Evolutionary conservation across 2,113 vertebrate species (phyloP).

Genomic region (Corydoras sp.): DNA sequence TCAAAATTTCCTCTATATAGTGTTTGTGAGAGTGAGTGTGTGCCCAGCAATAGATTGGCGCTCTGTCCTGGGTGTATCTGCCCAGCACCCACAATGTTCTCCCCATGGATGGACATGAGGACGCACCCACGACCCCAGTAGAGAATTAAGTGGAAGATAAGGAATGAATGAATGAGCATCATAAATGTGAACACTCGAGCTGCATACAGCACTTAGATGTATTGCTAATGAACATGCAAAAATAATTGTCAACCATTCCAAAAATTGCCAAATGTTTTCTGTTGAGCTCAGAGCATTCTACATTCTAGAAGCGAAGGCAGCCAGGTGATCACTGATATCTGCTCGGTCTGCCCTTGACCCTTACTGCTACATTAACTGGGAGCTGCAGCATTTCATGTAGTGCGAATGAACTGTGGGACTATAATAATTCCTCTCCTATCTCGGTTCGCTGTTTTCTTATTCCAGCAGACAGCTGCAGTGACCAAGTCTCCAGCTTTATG

Average conservation of each 20-base stretch:
- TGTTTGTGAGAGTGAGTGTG: too few species aligned
- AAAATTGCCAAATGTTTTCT: conserved; percentile 11
- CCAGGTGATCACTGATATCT: not conserved
- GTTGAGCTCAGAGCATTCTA: conserved; percentile 1
- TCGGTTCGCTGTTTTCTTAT: conserved; percentile 3
- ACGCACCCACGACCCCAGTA: too few species aligned
- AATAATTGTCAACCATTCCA: not conserved
- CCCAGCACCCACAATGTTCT: too few species aligned
- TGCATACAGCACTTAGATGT: too few species aligned
- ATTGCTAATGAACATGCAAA: not conserved
- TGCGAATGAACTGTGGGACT: not conserved
- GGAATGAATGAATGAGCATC: too few species aligned
- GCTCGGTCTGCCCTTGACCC: conserved; percentile 16
- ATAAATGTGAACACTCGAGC: too few species aligned
- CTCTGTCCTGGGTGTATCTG: too few species aligned
- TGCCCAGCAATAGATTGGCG: too few species aligned
- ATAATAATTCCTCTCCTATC: conserved; percentile 5
- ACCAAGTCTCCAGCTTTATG: conserved; percentile 3
- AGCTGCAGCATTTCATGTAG: not conserved
- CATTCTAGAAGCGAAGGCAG: not conserved
- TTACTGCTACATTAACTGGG: not conserved
- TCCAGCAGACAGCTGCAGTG: conserved; percentile 2
- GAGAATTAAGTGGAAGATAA: too few species aligned
- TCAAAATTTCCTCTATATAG: too few species aligned
- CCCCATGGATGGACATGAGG: too few species aligned